Conservation (phyloP, 2,113 vertebrate species). For the Eonycteris spelaea region DNA sequence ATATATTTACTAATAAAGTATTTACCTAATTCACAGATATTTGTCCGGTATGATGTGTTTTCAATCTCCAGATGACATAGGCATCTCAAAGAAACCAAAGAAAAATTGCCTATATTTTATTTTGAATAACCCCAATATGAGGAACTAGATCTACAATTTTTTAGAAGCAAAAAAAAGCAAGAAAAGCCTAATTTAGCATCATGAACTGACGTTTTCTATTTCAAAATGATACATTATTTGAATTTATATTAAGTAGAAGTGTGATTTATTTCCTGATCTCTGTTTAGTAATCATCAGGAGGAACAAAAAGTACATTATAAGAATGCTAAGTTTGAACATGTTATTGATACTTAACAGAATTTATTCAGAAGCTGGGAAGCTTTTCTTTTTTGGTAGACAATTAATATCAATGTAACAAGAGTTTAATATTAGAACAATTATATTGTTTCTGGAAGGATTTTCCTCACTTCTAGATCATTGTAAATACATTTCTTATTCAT, state of each 20-base stretch:
- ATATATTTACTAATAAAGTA: background rate
- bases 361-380: background rate
- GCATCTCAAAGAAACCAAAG: background rate
- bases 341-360: background rate
- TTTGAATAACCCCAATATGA: background rate
- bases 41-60: background rate
- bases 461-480: background rate
- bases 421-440: background rate
- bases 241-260: background rate
- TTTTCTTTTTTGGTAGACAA: background rate
- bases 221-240: background rate
- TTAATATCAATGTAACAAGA: constrained; percentile 5
- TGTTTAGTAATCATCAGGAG: background rate
- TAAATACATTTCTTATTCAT: constrained; percentile 32
- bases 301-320: background rate
- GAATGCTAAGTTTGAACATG: background rate
- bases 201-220: background rate
- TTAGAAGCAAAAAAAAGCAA: background rate
- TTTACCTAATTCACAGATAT: background rate
- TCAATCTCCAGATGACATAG: background rate
- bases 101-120: background rate
- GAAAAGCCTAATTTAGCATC: background rate
- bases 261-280: background rate
- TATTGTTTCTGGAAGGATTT: background rate
- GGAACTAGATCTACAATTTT: background rate